Conservation (phyloP, 1,140 invertebrate genomes). For the Lepidurus arcticus region DNA sequence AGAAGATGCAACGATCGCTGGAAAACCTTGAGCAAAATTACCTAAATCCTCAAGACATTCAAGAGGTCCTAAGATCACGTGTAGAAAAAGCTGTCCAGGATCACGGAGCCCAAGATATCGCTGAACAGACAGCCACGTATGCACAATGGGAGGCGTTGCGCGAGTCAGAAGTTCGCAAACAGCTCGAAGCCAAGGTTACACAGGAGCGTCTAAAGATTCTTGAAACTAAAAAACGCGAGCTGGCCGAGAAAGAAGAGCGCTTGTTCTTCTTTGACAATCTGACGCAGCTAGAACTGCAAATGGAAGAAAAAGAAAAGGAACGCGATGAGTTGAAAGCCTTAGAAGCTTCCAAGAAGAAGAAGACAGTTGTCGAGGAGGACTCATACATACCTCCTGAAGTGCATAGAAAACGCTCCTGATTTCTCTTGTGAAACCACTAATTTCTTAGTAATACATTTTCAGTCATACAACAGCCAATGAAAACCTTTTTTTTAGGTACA, state of each 20-base stretch:
- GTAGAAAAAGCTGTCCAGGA: slow-evolving; percentile 36
- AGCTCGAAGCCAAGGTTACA: slow-evolving; percentile 39
- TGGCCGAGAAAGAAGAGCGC: slow-evolving; percentile 42
- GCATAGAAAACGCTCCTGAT: slow-evolving; percentile 11
- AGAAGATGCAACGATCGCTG: slow-evolving; percentile 34
- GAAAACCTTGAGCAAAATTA: neutral
- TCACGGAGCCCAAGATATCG: slow-evolving; percentile 39
- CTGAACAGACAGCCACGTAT: slow-evolving; percentile 37
- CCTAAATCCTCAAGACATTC: slow-evolving; percentile 29
- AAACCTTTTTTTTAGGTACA: neutral
- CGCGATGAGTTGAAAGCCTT: slow-evolving; percentile 24
- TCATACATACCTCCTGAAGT: slow-evolving; percentile 27
- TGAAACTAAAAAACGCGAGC: slow-evolving; percentile 40
- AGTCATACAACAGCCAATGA: neutral
- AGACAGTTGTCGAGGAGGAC: slow-evolving; percentile 20
- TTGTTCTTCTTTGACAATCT: slow-evolving; percentile 48
- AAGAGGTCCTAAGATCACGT: slow-evolving; percentile 31
- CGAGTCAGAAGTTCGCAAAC: slow-evolving; percentile 38
- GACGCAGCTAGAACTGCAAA: slow-evolving; percentile 41
- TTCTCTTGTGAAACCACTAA: neutral
- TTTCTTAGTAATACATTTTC: slow-evolving; percentile 6
- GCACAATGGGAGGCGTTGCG: slow-evolving; percentile 40
- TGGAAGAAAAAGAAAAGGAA: slow-evolving; percentile 35
- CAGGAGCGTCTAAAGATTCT: slow-evolving; percentile 39
- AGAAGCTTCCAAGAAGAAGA: neutral